Conservation (phyloP, 2,113 vertebrate species). For the Zeus faber region DNA sequence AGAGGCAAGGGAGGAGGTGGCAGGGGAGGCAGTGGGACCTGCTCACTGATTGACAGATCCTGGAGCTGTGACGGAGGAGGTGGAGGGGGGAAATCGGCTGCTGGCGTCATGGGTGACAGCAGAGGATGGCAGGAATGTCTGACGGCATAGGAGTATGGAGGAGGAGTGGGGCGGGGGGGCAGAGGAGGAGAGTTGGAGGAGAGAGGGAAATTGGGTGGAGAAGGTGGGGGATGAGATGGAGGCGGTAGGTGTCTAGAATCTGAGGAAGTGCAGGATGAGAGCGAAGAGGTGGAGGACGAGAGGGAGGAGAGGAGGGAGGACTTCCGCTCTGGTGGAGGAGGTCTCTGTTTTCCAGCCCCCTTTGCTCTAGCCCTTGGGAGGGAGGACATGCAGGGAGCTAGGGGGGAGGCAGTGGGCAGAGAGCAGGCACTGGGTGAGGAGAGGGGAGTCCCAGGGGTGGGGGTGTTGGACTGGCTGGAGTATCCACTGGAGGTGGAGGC, state of each 20-base stretch:
- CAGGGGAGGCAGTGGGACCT: slow-evolving; percentile 21
- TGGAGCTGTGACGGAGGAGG: neutral
- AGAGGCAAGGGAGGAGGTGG: slow-evolving; percentile 18
- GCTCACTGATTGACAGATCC: slow-evolving; percentile 5
- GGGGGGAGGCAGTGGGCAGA: slow-evolving; percentile 78
- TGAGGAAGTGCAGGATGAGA: neutral
- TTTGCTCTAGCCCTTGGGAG: slow-evolving; percentile 55
- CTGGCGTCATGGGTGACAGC: neutral
- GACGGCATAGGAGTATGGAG: slow-evolving; percentile 46
- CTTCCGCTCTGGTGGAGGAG: slow-evolving; percentile 91
- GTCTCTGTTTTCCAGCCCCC: slow-evolving; percentile 74
- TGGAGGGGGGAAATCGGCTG: slow-evolving; percentile 8
- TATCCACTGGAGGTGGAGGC: slow-evolving; percentile 90
- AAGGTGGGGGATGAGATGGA: slow-evolving; percentile 7
- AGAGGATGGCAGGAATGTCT: slow-evolving; percentile 20
- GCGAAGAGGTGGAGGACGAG: slow-evolving; percentile 60
- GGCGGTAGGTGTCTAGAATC: neutral
- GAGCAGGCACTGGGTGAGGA: slow-evolving; percentile 72
- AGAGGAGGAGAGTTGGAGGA: slow-evolving; percentile 18
- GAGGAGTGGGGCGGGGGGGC: slow-evolving; percentile 41
- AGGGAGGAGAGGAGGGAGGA: slow-evolving; percentile 85
- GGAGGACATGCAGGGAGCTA: slow-evolving; percentile 78
- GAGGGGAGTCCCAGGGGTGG: slow-evolving; percentile 83
- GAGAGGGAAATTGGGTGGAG: slow-evolving; percentile 2
- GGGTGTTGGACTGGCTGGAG: slow-evolving; percentile 92